Conservation (phyloP, 2,888 invertebrate species). For the Eustalomyia histrio region DNA sequence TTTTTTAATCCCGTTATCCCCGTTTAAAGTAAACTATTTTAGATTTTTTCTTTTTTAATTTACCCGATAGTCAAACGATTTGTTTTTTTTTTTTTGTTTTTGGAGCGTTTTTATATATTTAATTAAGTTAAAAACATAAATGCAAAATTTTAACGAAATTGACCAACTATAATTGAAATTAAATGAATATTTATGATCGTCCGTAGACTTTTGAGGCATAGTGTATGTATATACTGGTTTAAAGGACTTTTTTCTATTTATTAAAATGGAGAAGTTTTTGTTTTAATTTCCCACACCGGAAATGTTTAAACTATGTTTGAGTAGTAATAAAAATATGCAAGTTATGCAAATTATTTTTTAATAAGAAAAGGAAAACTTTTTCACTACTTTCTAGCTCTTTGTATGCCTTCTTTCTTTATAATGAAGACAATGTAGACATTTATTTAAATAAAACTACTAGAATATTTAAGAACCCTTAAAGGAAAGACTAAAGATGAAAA, state of each 20-base stretch:
- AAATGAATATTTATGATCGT: too few species aligned
- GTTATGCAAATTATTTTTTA: slow-evolving; percentile 28
- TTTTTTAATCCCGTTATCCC: too few species aligned
- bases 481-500: background rate
- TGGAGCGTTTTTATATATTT: too few species aligned
- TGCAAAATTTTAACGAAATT: too few species aligned
- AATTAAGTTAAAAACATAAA: too few species aligned
- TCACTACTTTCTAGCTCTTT: background rate
- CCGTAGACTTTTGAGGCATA: too few species aligned
- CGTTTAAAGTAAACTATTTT: too few species aligned
- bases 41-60: too few species aligned
- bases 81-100: too few species aligned
- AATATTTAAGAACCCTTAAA: background rate
- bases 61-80: too few species aligned
- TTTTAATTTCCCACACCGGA: slow-evolving; percentile 26
- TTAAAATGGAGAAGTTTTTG: slow-evolving; percentile 27
- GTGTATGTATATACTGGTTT: too few species aligned
- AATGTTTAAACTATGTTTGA: slow-evolving; percentile 46
- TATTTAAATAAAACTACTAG: background rate
- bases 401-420: background rate
- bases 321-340: slow-evolving; percentile 41
- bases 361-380: background rate
- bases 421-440: background rate
- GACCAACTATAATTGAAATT: too few species aligned
- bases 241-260: background rate